Evolutionary conservation across 2,888 invertebrate species (phyloP).

Genomic region (Platycnemis pennipes): DNA sequence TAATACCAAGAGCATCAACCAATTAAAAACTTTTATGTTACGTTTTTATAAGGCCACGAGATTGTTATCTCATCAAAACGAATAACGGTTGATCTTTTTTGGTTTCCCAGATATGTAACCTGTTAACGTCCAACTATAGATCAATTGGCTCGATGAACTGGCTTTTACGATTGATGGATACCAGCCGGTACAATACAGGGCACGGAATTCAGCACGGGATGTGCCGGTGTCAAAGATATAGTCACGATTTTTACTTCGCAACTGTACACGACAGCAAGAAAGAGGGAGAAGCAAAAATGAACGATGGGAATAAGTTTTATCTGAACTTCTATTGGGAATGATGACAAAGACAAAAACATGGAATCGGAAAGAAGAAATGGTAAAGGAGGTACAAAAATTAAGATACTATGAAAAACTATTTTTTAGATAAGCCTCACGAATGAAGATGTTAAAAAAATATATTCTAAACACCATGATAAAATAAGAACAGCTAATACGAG

Average conservation of each 20-base stretch:
- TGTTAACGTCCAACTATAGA: conserved; percentile 14
- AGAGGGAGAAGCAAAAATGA: background rate
- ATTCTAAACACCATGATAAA: background rate
- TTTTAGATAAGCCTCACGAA: background rate
- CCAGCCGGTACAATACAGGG: conserved; percentile 37
- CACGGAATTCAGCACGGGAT: background rate
- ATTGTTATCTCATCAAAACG: background rate
- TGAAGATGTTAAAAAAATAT: background rate
- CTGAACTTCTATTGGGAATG: background rate
- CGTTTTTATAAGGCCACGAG: background rate
- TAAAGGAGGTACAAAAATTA: background rate
- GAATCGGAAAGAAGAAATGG: background rate
- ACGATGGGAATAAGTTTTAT: background rate
- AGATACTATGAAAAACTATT: background rate
- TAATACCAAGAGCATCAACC: background rate
- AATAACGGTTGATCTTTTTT: conserved; percentile 13
- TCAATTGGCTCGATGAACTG: background rate
- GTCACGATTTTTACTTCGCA: conserved; percentile 55
- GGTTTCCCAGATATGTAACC: conserved; percentile 12
- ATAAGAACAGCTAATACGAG: too few relatives aligned
- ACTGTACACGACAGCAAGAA: conserved; percentile 23
- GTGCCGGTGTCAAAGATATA: background rate
- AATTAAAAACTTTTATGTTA: background rate
- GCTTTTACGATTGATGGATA: conserved; percentile 58
- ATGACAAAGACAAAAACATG: conserved; percentile 32